Base-by-base conservation (phyloP, 1,140 invertebrate genomes). In the Chlorops oryzae region DNA sequence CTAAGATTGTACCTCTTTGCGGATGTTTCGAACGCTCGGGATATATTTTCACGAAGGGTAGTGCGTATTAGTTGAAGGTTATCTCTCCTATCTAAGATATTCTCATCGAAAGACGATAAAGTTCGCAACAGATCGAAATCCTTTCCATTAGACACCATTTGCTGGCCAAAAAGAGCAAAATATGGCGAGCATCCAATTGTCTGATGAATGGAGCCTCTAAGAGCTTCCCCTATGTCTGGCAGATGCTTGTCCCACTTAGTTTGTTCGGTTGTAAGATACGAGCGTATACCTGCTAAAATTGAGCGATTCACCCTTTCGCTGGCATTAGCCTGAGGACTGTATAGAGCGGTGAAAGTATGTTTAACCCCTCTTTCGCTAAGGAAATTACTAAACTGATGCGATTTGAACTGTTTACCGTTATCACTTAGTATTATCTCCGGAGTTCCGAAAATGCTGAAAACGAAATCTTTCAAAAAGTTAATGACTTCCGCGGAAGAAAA, bases 361-460 rank as follows among this genome's bases (percentile, higher is more conserved):
- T 37, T 47, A 5, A 39, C 34, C 10, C 21, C n/a, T 17, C 17
- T 32, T 20, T 22, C 21, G 9, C 21, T 5, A 3, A 27, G 2
- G 10, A 47, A 12, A 7, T 38, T 5, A 13, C 24, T 18, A 24
- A 47, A 39, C 1, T 17, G 5, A 12, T 38, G 37, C 4, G 34
- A 5, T 23, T 21, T n/a, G 15, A 47, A 47, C 20, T 47, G 46
- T 21, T 4, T 20, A 2, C 20, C 46, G 32, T 47, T 47, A 12
- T 47, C 46, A n/a, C 13, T 17, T 3, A 24, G 35, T 3, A 47
- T 47, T 10, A 47, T 37, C 21, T 47, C 46, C 2, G 35, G 20
- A 2, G 20, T 12, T 12, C 46, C 46, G 22, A 47, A 47, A 10
- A 15, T 39, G 12, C 24, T 13, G 25, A 47, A 47, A 9, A 47